A percentile compares a stretch with the other conserved stretches of the same genome.
Conservation (phyloP, 1,140 invertebrate genomes). For the Halictus rubicundus region DNA sequence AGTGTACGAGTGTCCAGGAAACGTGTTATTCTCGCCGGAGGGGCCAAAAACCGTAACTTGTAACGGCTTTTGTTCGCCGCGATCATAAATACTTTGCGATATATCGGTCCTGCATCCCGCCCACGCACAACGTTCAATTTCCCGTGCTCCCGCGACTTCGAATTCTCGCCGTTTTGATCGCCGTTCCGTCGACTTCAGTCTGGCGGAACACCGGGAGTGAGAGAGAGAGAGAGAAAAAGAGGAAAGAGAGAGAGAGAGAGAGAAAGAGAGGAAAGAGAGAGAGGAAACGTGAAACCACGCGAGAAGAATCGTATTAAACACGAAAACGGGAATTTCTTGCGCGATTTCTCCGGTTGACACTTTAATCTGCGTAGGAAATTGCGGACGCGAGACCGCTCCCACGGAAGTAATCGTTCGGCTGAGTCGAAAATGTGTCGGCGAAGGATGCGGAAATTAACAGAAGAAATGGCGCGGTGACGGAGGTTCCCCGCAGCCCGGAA, state of each 20-base stretch:
- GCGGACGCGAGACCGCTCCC: background rate
- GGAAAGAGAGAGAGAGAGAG: too few relatives aligned
- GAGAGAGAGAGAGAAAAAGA: background rate
- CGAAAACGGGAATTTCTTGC: background rate
- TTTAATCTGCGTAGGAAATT: constrained; percentile 27
- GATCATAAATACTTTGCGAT: constrained; percentile 11
- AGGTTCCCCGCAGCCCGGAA: too few relatives aligned
- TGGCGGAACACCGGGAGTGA: background rate
- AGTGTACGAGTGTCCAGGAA: too few relatives aligned
- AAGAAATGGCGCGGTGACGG: too few relatives aligned
- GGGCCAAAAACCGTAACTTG: background rate
- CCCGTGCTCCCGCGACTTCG: background rate
- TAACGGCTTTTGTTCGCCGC: background rate
- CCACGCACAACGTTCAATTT: background rate
- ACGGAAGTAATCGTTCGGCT: constrained; percentile 5
- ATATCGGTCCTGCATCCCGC: background rate
- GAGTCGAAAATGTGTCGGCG: constrained; percentile 2
- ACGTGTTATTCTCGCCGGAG: background rate
- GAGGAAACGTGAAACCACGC: too few relatives aligned
- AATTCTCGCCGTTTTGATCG: background rate
- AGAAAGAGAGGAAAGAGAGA: too few relatives aligned
- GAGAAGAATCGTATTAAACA: background rate
- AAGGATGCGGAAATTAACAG: background rate
- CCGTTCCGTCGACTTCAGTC: background rate
- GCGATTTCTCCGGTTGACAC: background rate